Evolutionary conservation across 2,113 vertebrate genomes (phyloP), one percentile per base, ranked within the genome.

Genomic region (Thalassarche chlororhynchos): DNA sequence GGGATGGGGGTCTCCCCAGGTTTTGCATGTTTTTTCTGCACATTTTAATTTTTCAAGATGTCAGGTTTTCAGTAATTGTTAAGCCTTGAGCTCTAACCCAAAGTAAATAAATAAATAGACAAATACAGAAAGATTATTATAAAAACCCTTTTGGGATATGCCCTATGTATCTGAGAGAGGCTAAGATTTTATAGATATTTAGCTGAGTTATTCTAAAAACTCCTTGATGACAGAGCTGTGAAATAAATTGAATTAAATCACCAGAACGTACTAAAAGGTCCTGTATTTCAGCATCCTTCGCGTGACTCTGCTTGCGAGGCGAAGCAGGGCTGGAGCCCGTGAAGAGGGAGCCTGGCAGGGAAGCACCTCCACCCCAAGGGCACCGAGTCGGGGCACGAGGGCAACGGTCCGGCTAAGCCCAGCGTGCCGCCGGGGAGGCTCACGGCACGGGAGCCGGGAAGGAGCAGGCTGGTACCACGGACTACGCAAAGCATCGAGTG

Each of bases 261-360:
- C 21, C 26, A n/a, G 20, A 44, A 51, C 24, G 8, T 5, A 32
- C n/a, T 26, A 25, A 42, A 12, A 61, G 14, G 8, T 55, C 14
- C 52, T 16, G 19, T 31, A n/a, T 54, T 44, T 47, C 15, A 21
- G 13, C 17, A 10, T 8, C 26, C 17, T 31, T 9, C 32, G 26
- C 4, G 1, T 8, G 23, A 24, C n/a, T 42, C 5, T 9, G 29
- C 17, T 46, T 32, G n/a, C 2, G 0, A 70, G 16, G 28, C 5
- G 19, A 57, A 8, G 5, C 14, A 11, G 49, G 19, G 32, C 47
- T 14, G 6, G 13, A 57, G 36, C 0, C 28, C 26, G 3, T 0
- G 3, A 51, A 20, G 58, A 40, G 21, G 10, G 15, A 52, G 10
- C 14, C 28, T 51, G 17, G 32, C 32, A 34, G 25, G 38, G 52